Conservation (phyloP, 2,797 vertebrate species). For the Xyrichtys novacula region DNA sequence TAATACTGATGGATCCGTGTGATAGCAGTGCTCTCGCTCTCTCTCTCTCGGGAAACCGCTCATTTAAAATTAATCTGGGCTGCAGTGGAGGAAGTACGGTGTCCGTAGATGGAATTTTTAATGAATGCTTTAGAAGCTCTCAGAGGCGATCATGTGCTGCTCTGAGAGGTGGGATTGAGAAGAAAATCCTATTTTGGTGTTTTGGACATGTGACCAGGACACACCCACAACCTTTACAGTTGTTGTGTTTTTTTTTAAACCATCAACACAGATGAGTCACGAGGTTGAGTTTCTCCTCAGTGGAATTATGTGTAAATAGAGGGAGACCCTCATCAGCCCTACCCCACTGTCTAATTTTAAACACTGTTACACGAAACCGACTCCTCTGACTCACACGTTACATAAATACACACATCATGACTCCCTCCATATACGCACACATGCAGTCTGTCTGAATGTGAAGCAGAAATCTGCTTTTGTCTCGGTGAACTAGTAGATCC, state of each 20-base stretch:
- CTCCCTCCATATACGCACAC: conserved; percentile 34
- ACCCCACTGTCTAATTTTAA: conserved; percentile 62
- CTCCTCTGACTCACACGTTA: conserved; percentile 42
- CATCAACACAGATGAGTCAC: conserved; percentile 10
- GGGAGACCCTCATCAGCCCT: conserved; percentile 11
- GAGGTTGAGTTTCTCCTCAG: conserved; percentile 13
- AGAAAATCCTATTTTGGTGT: conserved; percentile 5
- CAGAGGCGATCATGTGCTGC: conserved; percentile 12
- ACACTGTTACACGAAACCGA: conserved; percentile 45
- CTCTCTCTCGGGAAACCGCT: conserved; percentile 65
- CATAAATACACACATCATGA: conserved; percentile 40
- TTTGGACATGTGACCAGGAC: conserved; percentile 1
- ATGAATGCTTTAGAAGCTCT: conserved; percentile 21
- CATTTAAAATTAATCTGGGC: conserved; percentile 35
- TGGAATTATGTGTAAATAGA: conserved; percentile 41
- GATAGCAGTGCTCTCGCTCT: conserved; percentile 72
- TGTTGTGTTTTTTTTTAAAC: conserved; percentile 8
- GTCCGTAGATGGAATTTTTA: conserved; percentile 22
- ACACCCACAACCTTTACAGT: conserved; percentile 2
- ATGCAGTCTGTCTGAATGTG: background rate
- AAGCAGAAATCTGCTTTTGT: conserved; percentile 2
- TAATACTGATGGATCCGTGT: conserved; percentile 68
- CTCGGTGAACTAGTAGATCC: background rate
- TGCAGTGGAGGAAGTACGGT: conserved; percentile 9
- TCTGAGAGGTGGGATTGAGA: conserved; percentile 11